Evolutionary conservation across 2,113 vertebrate genomes (phyloP), one percentile per base, ranked within the genome.

Genomic region (Euleptes europaea): DNA sequence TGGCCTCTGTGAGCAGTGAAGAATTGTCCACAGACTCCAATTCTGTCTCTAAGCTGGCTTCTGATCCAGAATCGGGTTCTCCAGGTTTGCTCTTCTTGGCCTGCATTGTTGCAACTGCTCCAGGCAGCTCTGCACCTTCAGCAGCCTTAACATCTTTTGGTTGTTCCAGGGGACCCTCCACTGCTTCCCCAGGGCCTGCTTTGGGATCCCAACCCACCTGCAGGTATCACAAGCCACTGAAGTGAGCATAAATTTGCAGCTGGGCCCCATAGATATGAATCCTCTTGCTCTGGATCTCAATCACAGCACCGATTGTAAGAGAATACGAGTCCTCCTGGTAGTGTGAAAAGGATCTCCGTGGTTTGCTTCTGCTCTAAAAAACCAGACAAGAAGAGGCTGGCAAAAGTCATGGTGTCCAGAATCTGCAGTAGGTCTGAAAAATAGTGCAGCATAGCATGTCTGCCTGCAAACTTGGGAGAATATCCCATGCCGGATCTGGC

Each of bases 361-460:
- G 94, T 44, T 89, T 98, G 98, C 90, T 97, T 97, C 95, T 98
- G 97, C 91, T 98, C 97, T 0, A 94, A 81, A 10, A 94, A 94
- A 79, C 97, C 97, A 0, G 90, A 94, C 47, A 98, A 84, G 85
- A 97, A 94, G 49, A 97, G 88, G 1, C 97, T 96, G 1, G 97
- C 93, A 80, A 97, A 96, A 38, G 97, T 86, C n/a, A 98, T 51
- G 0, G 97, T 98, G 87, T 96, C 94, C 31, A 98, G 81, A 9
- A 88, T 93, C 89, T 93, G 97, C 77, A 98, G 96, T 86, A 98
- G 94, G 65, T 92, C 78, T 0, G 98, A 98, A 7, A 94, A 97
- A 88, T 98, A 98, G 23, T 97, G 96, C 69, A 98, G 92, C 95
- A 98, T 98, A 15, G 96, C 95, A n/a, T n/a, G n/a, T n/a, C n/a